Conservation (phyloP, 2,797 vertebrate genomes). For the Spinibarbus caldwelli region DNA sequence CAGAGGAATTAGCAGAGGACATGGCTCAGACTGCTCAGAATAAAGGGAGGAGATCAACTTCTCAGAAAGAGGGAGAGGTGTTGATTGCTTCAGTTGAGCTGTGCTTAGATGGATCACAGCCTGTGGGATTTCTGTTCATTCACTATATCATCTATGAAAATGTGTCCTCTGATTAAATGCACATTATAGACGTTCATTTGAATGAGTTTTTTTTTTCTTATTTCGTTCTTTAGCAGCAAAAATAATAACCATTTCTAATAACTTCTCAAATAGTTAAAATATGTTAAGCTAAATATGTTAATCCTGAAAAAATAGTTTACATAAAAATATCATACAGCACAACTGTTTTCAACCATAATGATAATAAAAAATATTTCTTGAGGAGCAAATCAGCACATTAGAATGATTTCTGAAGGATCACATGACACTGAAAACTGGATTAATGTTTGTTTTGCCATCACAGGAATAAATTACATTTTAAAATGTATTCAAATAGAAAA, state of each 20-base stretch:
- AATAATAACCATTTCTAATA: not conserved
- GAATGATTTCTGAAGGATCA: not conserved
- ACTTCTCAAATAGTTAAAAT: no score
- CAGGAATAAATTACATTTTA: no score
- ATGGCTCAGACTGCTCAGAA: not conserved
- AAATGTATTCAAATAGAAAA: no score
- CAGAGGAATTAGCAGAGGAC: slow-evolving; percentile 35
- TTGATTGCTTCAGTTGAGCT: slow-evolving; percentile 35
- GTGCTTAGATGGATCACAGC: slow-evolving; percentile 11
- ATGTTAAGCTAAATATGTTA: no score
- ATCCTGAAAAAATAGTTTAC: no score
- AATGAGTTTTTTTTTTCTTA: not conserved
- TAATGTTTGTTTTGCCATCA: not conserved
- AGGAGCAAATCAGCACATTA: not conserved
- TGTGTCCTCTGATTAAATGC: not conserved
- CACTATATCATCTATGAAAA: not conserved
- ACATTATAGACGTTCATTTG: not conserved
- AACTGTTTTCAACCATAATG: not conserved
- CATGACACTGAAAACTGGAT: not conserved
- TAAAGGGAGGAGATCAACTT: slow-evolving; percentile 49
- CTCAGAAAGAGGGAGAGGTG: slow-evolving; percentile 19
- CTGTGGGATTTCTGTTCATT: slow-evolving; percentile 17
- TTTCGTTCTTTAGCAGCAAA: not conserved
- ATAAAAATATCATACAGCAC: not conserved
- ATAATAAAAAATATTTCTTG: not conserved